These are phyloP conservation scores for Oxyscelio sp. DNA, from an alignment of 2,888 invertebrate species.

Conservation along the genomic window DNA sequence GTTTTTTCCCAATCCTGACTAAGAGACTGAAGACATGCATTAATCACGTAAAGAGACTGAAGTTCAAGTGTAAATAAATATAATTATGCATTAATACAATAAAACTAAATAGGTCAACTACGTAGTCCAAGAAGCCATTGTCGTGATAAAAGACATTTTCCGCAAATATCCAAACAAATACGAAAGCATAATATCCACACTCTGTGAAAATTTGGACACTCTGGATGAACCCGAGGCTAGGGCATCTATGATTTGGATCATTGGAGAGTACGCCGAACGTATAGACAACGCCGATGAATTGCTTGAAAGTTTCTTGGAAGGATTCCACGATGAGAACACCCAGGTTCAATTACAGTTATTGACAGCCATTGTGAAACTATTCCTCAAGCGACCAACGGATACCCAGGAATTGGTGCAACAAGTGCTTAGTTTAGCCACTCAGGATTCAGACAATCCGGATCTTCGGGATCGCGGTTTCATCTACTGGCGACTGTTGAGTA, in stretches of 20 bases:
- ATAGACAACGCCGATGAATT: slow-evolving; percentile 99
- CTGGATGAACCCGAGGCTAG: slow-evolving; percentile 99
- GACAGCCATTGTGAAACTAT: slow-evolving; percentile 99
- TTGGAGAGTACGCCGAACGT: slow-evolving; percentile 99
- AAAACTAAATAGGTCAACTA: slow-evolving; percentile 98
- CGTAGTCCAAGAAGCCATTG: slow-evolving; percentile 99
- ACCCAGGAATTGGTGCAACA: slow-evolving; percentile 99
- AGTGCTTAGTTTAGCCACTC: slow-evolving; percentile 95
- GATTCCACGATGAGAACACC: slow-evolving; percentile 98
- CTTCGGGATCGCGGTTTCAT: slow-evolving; percentile 99
- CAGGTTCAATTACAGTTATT: slow-evolving; percentile 98
- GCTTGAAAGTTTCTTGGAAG: slow-evolving; percentile 99
- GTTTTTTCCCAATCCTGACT: too few species aligned
- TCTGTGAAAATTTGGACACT: slow-evolving; percentile 99
- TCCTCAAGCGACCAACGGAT: slow-evolving; percentile 98
- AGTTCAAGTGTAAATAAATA: too few species aligned
- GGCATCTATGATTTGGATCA: slow-evolving; percentile 99
- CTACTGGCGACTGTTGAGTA: slow-evolving; percentile 99
- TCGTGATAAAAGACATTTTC: slow-evolving; percentile 99
- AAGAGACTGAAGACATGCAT: too few species aligned
- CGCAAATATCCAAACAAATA: slow-evolving; percentile 99
- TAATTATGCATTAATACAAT: too few species aligned
- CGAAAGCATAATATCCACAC: slow-evolving; percentile 99
- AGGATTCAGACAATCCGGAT: slow-evolving; percentile 99
- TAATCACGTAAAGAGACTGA: too few species aligned